Evolutionary conservation across 2,113 vertebrate species (phyloP).

Genomic region (Muscicapa adusta): DNA sequence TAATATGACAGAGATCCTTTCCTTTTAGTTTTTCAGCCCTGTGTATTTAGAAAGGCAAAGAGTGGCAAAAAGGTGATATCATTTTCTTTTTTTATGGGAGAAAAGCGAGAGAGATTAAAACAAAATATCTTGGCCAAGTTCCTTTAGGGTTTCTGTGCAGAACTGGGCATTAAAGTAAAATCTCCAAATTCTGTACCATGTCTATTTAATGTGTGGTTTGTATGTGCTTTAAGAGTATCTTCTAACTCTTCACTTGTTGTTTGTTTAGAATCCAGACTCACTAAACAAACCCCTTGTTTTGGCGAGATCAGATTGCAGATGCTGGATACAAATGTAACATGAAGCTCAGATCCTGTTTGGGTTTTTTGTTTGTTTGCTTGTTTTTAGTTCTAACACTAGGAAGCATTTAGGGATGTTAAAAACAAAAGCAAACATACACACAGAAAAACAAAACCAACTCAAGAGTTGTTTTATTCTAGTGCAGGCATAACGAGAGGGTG

Average conservation of each 20-base stretch:
- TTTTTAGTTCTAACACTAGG: not conserved
- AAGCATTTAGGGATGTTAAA: slow-evolving; percentile 4
- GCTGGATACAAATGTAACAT: not conserved
- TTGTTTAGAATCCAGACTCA: not conserved
- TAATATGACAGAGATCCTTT: not conserved
- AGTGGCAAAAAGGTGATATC: not conserved
- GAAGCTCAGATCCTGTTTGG: not conserved
- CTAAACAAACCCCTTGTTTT: not conserved
- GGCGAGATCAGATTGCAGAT: not conserved
- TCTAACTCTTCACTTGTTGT: not conserved
- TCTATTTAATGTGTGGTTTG: not conserved
- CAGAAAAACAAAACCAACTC: not conserved
- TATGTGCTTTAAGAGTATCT: not conserved
- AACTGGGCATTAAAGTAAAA: not conserved
- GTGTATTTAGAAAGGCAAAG: not conserved
- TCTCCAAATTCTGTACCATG: not conserved
- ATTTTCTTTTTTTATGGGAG: not conserved
- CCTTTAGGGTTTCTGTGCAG: not conserved
- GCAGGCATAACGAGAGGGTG: not conserved
- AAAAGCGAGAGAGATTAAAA: not conserved
- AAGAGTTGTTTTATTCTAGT: not conserved
- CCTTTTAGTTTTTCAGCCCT: not conserved
- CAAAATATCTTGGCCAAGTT: not conserved
- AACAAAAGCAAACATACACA: not conserved
- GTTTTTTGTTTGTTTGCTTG: slow-evolving; percentile 5